Conservation (phyloP, 2,113 vertebrate species). For the Neotoma lepida region DNA sequence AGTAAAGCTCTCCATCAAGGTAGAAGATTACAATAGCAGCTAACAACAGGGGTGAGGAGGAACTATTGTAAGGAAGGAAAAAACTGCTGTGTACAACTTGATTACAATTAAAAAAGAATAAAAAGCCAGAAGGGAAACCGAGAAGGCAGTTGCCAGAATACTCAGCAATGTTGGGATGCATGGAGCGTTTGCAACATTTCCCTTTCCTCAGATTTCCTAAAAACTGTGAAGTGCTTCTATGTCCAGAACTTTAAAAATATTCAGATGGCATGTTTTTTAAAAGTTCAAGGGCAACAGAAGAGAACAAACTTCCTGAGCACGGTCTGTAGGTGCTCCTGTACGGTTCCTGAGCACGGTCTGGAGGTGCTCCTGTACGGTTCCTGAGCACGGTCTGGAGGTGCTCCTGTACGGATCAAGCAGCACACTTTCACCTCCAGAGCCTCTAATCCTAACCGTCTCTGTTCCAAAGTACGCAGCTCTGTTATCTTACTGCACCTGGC, state of each 20-base stretch:
- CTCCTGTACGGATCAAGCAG: slow-evolving; percentile 66
- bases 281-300: slow-evolving; percentile 65
- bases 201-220: neutral
- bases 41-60: neutral
- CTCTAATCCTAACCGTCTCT: slow-evolving; percentile 1
- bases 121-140: neutral
- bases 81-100: neutral
- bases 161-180: neutral
- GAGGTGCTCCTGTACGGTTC: slow-evolving; percentile 74
- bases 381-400: slow-evolving; percentile 69
- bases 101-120: neutral
- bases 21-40: neutral
- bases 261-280: neutral
- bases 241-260: slow-evolving; percentile 15
- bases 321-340: slow-evolving; percentile 73
- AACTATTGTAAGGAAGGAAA: neutral
- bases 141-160: neutral
- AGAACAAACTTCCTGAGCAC: slow-evolving; percentile 70
- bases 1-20: neutral
- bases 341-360: slow-evolving; percentile 70
- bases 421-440: slow-evolving; percentile 58
- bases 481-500: neutral
- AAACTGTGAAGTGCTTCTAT: neutral
- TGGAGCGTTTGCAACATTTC: neutral
- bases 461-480: neutral